Conservation (phyloP, 2,113 vertebrate genomes). For the Passer montanus region DNA sequence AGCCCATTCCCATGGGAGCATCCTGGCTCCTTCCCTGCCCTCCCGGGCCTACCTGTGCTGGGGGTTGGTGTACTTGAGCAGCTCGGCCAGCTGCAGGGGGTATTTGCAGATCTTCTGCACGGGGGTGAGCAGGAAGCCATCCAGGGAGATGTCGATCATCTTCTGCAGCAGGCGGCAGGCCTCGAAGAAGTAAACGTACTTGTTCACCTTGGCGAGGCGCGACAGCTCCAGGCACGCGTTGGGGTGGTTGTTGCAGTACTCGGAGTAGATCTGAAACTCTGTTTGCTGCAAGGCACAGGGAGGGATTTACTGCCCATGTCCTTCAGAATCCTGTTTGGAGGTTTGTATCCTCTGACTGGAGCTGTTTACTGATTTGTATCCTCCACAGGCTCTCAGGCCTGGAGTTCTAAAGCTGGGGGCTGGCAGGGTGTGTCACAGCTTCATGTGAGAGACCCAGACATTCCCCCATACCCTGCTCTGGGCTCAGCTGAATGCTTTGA, state of each 20-base stretch:
- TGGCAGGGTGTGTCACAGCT: too few species aligned
- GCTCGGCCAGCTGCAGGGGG: constrained; percentile 90
- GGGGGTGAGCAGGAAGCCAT: constrained; percentile 92
- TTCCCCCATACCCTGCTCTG: not conserved
- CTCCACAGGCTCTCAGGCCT: not conserved
- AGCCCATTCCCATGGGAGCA: not conserved
- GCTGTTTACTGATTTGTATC: not conserved
- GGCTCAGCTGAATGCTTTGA: not conserved
- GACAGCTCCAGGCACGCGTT: constrained; percentile 91
- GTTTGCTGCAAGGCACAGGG: constrained; percentile 81
- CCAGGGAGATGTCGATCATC: constrained; percentile 95
- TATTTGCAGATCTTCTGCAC: constrained; percentile 99
- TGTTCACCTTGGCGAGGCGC: constrained; percentile 89
- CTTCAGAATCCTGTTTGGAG: not conserved
- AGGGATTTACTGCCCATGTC: not conserved
- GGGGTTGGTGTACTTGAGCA: constrained; percentile 95
- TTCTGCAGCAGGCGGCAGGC: constrained; percentile 93
- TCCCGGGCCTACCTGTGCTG: constrained; percentile 83
- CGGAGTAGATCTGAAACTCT: constrained; percentile 97
- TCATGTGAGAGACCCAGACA: not conserved
- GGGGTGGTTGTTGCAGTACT: constrained; percentile 98
- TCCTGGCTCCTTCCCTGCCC: too few species aligned
- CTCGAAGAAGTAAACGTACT: constrained; percentile 96
- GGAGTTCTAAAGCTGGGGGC: accelerated
- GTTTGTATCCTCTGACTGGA: not conserved